A percentile compares a stretch with the other conserved stretches of the same genome.
Evolutionary conservation across 2,797 vertebrate species (phyloP).

Genomic region (Manis javanica): DNA sequence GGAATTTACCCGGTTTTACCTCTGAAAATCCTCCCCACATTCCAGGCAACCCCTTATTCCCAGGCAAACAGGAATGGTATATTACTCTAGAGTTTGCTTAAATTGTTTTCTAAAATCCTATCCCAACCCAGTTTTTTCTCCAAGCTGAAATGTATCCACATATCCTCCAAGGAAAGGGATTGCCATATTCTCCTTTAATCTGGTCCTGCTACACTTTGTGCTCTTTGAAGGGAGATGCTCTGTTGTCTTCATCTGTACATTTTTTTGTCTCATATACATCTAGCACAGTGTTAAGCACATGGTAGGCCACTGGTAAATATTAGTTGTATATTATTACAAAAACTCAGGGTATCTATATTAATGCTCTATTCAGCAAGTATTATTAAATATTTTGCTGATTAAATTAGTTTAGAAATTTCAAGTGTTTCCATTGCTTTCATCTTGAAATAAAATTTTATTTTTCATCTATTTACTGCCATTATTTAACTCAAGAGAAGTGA

Average conservation of each 20-base stretch:
- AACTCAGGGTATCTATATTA: background rate
- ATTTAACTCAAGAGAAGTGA: constrained; percentile 5
- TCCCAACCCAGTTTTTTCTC: background rate
- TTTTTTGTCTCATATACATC: background rate
- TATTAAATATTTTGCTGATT: background rate
- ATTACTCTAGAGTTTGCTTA: background rate
- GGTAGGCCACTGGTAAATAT: background rate
- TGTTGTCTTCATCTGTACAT: background rate
- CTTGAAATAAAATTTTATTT: constrained; percentile 34
- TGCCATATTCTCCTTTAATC: background rate
- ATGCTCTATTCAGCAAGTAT: background rate
- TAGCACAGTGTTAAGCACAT: background rate
- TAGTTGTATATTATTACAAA: constrained; percentile 16
- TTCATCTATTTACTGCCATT: background rate
- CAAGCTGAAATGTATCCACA: background rate
- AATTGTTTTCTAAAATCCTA: background rate
- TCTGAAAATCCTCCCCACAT: background rate
- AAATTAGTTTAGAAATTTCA: background rate
- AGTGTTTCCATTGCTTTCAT: background rate
- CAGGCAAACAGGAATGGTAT: background rate
- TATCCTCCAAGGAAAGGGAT: background rate
- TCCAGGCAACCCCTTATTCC: background rate
- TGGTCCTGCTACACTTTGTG: background rate
- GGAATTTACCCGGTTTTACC: background rate
- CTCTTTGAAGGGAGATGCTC: background rate